phyloP scores from a whole-genome alignment of 2,797 vertebrate genomes.

The Spea hammondii region DNA sequence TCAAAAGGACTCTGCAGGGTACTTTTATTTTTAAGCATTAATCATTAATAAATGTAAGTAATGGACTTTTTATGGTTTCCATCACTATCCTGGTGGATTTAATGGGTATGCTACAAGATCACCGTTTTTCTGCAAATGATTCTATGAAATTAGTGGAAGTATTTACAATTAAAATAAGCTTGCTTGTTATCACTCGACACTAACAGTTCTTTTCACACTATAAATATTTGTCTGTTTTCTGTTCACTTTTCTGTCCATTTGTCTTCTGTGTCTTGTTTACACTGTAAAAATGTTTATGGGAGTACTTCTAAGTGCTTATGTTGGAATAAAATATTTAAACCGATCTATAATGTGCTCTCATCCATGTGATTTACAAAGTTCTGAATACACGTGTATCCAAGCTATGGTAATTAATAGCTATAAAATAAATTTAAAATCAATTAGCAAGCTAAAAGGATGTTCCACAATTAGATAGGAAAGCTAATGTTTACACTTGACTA shows the following conservation, averaged over 20 bases:
- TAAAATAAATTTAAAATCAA: too few relatives aligned
- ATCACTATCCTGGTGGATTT: conserved; percentile 16
- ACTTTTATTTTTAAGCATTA: background rate
- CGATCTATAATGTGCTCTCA: background rate
- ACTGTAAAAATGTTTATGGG: conserved; percentile 62
- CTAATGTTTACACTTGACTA: too few relatives aligned
- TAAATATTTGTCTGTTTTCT: conserved; percentile 36
- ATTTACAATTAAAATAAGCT: background rate
- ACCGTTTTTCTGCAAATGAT: conserved; percentile 21
- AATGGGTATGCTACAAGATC: conserved; percentile 6
- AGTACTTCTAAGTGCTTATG: conserved; percentile 49
- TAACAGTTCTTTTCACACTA: conserved; percentile 56
- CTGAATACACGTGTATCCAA: too few relatives aligned
- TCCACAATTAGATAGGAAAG: too few relatives aligned
- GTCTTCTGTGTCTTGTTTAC: conserved; percentile 52
- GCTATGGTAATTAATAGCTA: too few relatives aligned
- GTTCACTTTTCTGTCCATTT: conserved; percentile 49
- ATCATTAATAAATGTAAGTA: background rate
- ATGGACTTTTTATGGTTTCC: conserved; percentile 6
- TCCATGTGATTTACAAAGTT: too few relatives aligned
- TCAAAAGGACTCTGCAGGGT: background rate
- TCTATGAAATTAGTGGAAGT: background rate
- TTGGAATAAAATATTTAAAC: conserved; percentile 46
- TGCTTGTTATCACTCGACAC: conserved; percentile 63
- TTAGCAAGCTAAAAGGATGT: too few relatives aligned